Evolutionary conservation across 2,888 invertebrate genomes (phyloP).

Genomic region (Pherbina coryleti): DNA sequence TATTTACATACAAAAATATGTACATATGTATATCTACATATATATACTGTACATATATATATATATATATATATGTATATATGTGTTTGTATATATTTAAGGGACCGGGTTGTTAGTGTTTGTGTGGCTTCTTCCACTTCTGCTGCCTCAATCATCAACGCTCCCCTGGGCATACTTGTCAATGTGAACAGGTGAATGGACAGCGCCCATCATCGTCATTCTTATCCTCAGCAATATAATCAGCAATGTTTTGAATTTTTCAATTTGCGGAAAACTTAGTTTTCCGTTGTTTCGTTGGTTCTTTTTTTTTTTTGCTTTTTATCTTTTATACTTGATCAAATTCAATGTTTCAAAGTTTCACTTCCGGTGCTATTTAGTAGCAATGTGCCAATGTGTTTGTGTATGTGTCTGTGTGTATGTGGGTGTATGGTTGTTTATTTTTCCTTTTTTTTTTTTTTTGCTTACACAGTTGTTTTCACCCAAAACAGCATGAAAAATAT

Average conservation of each 20-base stretch:
- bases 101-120: background rate
- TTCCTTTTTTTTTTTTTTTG: background rate
- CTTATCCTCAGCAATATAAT: background rate
- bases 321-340: background rate
- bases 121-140: background rate
- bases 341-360: background rate
- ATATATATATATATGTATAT: too few species aligned
- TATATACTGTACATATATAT: too few species aligned
- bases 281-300: background rate
- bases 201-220: constrained; percentile 19
- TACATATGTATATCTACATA: too few species aligned
- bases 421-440: background rate
- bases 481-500: background rate
- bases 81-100: too few species aligned
- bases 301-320: background rate
- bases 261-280: constrained; percentile 19
- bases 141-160: background rate
- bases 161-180: background rate
- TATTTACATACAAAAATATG: too few species aligned
- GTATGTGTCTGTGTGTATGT: too few species aligned
- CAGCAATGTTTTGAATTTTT: constrained; percentile 20
- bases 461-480: background rate
- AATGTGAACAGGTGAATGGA: constrained; percentile 18
- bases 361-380: background rate
- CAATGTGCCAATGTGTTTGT: too few species aligned